Percentiles rank a stretch among this genome's conserved stretches.
Evolutionary conservation across 2,113 vertebrate species (phyloP).

Genomic region (Picathartes gymnocephalus): DNA sequence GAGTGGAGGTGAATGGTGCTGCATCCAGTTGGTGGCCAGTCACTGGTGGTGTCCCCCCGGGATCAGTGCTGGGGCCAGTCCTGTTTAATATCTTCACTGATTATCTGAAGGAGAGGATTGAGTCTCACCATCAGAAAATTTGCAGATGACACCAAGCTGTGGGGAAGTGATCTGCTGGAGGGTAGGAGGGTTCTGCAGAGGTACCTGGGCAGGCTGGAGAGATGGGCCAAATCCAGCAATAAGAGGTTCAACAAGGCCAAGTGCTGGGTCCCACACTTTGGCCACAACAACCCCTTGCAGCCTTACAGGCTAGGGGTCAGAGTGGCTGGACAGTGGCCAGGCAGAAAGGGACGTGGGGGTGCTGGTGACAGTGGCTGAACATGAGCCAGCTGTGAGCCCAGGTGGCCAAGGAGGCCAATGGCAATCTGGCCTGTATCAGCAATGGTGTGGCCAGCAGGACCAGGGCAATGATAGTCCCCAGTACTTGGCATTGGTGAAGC

Average conservation of each 20-base stretch:
- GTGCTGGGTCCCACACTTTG: neutral
- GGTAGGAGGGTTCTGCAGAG: neutral
- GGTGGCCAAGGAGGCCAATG: neutral
- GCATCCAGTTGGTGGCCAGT: neutral
- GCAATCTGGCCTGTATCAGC: neutral
- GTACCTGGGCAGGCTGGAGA: neutral
- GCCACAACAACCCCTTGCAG: neutral
- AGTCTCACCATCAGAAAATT: too few species aligned
- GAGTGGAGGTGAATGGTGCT: neutral
- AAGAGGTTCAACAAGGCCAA: neutral
- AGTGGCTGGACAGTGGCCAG: neutral
- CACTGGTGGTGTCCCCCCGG: neutral
- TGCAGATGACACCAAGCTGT: too few species aligned
- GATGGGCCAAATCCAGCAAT: too few species aligned
- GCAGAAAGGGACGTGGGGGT: neutral
- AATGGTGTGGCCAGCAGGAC: neutral
- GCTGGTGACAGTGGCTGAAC: neutral
- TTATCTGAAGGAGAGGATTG: neutral
- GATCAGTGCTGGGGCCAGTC: neutral
- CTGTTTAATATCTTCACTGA: neutral
- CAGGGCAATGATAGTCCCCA: neutral
- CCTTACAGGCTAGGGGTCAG: rapidly evolving
- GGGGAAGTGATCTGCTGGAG: rapidly evolving
- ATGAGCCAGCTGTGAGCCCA: neutral
- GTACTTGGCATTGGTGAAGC: neutral